These are phyloP conservation scores for Elysia crispata DNA, from an alignment of 2,888 invertebrate genomes.

Conservation along the genomic window DNA sequence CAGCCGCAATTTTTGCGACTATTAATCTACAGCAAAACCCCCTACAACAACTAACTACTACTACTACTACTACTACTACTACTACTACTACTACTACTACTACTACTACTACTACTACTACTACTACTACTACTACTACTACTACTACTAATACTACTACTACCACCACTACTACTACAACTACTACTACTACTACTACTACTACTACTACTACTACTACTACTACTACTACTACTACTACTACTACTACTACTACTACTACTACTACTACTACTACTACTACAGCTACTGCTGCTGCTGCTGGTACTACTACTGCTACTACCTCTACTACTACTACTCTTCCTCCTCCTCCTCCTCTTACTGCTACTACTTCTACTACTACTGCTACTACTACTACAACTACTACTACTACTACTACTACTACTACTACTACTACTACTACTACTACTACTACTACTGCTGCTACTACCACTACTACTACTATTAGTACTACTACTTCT, in stretches of 20 bases:
- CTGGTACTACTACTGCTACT: not conserved
- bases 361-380: not conserved
- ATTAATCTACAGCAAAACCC: too few relatives aligned
- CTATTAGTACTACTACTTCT: not conserved
- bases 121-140: conserved; percentile 19
- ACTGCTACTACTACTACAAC: not conserved
- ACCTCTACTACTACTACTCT: not conserved
- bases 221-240: not conserved
- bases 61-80: not conserved
- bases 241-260: not conserved
- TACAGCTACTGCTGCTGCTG: not conserved
- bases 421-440: not conserved
- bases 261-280: not conserved
- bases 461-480: not conserved
- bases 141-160: conserved; percentile 40
- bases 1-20: too few relatives aligned
- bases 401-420: not conserved
- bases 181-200: conserved; percentile 40
- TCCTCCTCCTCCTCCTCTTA: conserved; percentile 21
- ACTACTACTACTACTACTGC: not conserved
- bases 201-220: not conserved
- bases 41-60: too few relatives aligned
- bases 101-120: conserved; percentile 19
- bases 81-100: conserved; percentile 1
- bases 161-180: conserved; percentile 39